These are phyloP conservation scores for Aethina tumida DNA, from an alignment of 1,140 invertebrate species.

Conservation along the genomic window DNA sequence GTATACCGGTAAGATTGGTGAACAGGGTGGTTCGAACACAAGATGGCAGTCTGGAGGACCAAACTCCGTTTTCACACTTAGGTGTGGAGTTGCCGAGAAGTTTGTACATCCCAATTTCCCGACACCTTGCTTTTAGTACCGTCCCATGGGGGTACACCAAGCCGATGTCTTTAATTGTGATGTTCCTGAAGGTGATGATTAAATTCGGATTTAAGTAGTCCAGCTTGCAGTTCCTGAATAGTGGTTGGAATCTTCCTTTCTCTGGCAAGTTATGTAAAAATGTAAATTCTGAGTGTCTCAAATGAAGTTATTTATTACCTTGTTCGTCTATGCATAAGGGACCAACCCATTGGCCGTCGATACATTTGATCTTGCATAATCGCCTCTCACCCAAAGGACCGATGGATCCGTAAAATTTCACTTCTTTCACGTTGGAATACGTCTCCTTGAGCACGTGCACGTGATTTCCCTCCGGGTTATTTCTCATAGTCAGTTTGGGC, in stretches of 20 bases:
- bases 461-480: too few species aligned
- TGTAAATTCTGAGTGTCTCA: not conserved
- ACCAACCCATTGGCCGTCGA: constrained; percentile 70
- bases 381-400: constrained; percentile 54
- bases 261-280: constrained; percentile 25
- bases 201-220: constrained; percentile 44
- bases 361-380: constrained; percentile 71
- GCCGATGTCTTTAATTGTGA: constrained; percentile 36
- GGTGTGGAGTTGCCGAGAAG: constrained; percentile 56
- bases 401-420: constrained; percentile 58
- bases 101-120: constrained; percentile 73
- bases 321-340: constrained; percentile 51
- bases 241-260: constrained; percentile 43
- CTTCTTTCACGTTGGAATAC: constrained; percentile 40
- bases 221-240: constrained; percentile 48
- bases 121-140: constrained; percentile 58
- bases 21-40: constrained; percentile 72
- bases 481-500: too few species aligned
- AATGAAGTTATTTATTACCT: constrained; percentile 30
- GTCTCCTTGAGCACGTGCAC: too few species aligned
- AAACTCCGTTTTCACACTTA: constrained; percentile 68
- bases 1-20: constrained; percentile 70
- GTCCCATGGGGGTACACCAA: constrained; percentile 55
- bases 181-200: constrained; percentile 44
- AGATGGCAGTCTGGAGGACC: constrained; percentile 60